Base-by-base conservation (phyloP, 2,797 vertebrate species). In the Sphenopsis melanotis region DNA sequence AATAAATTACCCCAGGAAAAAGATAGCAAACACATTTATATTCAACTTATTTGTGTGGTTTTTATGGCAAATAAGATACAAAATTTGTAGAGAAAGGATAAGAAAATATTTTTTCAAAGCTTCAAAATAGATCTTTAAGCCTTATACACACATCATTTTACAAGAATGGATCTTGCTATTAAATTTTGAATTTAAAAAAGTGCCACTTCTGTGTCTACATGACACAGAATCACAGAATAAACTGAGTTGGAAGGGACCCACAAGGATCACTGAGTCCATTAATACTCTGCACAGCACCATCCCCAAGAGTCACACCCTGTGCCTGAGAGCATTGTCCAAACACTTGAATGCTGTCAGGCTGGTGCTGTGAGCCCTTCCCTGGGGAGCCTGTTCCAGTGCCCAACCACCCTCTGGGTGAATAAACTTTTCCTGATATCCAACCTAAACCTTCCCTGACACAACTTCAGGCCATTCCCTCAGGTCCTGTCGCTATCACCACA, bases 401-500 rank as follows among this genome's bases (percentile, higher is more conserved):
- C 39, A 60, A 0, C 0, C 53, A 46, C 15, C 10, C 9, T 37
- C 23, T 39, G 39, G 15, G 12, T 2, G 15, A n/a, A 76, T 0
- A 4, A 76, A 11, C 0, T 32, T 22, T 50, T 12, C 0, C 44
- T 42, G 0, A 19, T 23, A 50, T 22, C 14, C 4, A 50, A 1
- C 18, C 36, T 66, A 44, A 75, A n/a, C 1, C 18, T 23, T 0
- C 12, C 27, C 22, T 42, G 37, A 59, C 37, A 65, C 36, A 27
- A 0, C 8, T 75, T 36, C 27, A 75, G 32, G 12, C 10, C 23
- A 57, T 36, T 36, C 11, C 14, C 26, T 49, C 0, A 0, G 6
- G 1, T 50, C 26, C 60, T 57, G 26, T 65, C 30, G 21, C 24
- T 24, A 22, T 11, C 15, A 34, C 3, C 30, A 47, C 32, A 55